Evolutionary conservation across 1,140 invertebrate genomes (phyloP), one percentile per base, ranked within the genome.

Genomic region (Latrodectus geometricus): DNA sequence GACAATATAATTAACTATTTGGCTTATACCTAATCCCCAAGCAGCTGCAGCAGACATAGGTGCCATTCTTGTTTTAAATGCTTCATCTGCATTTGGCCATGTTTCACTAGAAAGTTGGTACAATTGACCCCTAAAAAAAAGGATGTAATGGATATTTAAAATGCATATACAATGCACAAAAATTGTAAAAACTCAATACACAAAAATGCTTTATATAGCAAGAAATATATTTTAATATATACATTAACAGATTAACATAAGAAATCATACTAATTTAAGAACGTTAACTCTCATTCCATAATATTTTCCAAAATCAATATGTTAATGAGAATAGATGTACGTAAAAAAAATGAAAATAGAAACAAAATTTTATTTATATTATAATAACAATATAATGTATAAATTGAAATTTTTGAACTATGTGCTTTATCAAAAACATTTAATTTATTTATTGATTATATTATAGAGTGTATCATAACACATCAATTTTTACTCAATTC

Each of bases 21-120:
- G n/a, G n/a, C n/a, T n/a, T n/a, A 87, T 87, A 91, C 92, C 94
- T 8, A 99, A 92, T 17, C 97, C 98, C 97, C 98, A 99, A 0
- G 97, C 95, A 9, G 98, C 96, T 0, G 97, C 96, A 0, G 97
- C 95, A 0, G 97, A 97, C 93, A 99, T 94, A 73, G 96, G 94
- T 0, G 97, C 95, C 91, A 99, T 97, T 89, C 95, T 95, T 72
- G 95, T 94, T 87, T 94, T 5, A 94, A 94, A 49, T 95, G 94
- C 9, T 95, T 84, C 83, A 50, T 89, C 90, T 17, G 90, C 89
- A 52, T 92, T 92, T 0, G 93, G 91, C 96, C 97, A 99, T 88
- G 95, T 94, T 56, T 94, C 93, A 85, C 94, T 94, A 0, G 95
- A 95, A 0, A 96, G 93, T 8, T 95, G 94, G 89, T 97, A 95